Evolutionary conservation across 2,888 invertebrate species (phyloP).

Genomic region (Drosophila glabriapex): DNA sequence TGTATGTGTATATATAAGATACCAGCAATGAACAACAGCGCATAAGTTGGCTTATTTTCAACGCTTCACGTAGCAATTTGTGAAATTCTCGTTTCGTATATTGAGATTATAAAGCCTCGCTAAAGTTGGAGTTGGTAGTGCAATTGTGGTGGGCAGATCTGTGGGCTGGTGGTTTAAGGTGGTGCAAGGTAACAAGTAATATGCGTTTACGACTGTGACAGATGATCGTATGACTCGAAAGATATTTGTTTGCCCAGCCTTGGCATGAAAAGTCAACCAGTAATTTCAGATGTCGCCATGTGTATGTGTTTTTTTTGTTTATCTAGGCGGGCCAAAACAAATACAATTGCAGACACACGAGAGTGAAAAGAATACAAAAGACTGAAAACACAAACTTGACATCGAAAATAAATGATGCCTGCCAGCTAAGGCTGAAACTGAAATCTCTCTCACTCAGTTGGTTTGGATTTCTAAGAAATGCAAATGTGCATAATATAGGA

Average conservation of each 20-base stretch:
- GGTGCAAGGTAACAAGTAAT: slow-evolving; percentile 59
- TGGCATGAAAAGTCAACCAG: slow-evolving; percentile 36
- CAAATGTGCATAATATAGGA: slow-evolving; percentile 61
- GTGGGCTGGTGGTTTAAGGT: background rate
- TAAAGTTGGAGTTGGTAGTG: slow-evolving; percentile 24
- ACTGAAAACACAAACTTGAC: slow-evolving; percentile 75
- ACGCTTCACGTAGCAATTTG: slow-evolving; percentile 77
- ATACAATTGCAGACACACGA: slow-evolving; percentile 31
- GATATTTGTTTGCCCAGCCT: slow-evolving; percentile 45
- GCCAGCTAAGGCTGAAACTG: slow-evolving; percentile 51
- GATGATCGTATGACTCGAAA: slow-evolving; percentile 37
- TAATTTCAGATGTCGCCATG: slow-evolving; percentile 54
- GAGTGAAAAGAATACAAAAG: slow-evolving; percentile 72
- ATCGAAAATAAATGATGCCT: slow-evolving; percentile 79
- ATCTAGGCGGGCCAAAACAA: slow-evolving; percentile 24
- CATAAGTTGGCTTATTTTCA: slow-evolving; percentile 72
- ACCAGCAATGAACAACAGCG: slow-evolving; percentile 22
- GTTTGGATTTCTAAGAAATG: slow-evolving; percentile 57
- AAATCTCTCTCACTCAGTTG: slow-evolving; percentile 32
- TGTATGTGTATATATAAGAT: slow-evolving; percentile 2
- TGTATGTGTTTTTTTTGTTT: slow-evolving; percentile 6
- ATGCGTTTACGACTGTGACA: slow-evolving; percentile 61
- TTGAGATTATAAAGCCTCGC: slow-evolving; percentile 25
- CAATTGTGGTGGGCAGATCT: slow-evolving; percentile 16
- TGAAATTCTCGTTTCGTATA: slow-evolving; percentile 68